phyloP scores from a whole-genome alignment of 2,113 vertebrate genomes.

The Pleuronectes platessa region DNA sequence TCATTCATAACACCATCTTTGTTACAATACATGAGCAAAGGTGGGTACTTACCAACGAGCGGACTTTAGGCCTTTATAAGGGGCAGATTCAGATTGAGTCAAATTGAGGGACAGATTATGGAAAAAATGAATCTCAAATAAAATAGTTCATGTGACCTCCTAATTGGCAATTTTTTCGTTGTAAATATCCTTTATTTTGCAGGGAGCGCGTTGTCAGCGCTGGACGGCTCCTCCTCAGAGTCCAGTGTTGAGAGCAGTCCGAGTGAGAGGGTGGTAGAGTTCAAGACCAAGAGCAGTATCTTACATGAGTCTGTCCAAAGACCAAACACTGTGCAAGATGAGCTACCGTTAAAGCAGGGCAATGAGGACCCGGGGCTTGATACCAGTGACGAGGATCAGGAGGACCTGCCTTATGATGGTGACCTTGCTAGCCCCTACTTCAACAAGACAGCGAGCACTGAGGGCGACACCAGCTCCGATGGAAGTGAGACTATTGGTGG shows the following conservation, averaged over 20 bases:
- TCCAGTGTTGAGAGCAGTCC: slow-evolving; percentile 45
- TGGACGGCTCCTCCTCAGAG: slow-evolving; percentile 61
- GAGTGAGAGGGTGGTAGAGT: slow-evolving; percentile 25
- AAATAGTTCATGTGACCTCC: background rate
- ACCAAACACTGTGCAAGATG: slow-evolving; percentile 53
- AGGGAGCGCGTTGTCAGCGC: slow-evolving; percentile 65
- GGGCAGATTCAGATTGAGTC: too few species aligned
- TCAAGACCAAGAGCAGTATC: slow-evolving; percentile 25
- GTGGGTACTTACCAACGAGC: too few species aligned
- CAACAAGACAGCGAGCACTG: slow-evolving; percentile 30
- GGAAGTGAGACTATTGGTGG: slow-evolving; percentile 36
- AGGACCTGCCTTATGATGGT: slow-evolving; percentile 85
- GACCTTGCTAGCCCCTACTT: slow-evolving; percentile 57
- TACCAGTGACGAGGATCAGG: slow-evolving; percentile 85
- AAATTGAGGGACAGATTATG: too few species aligned
- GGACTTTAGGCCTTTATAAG: too few species aligned
- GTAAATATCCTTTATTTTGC: slow-evolving; percentile 24
- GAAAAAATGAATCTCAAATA: too few species aligned
- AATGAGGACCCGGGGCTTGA: slow-evolving; percentile 65
- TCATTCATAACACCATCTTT: background rate
- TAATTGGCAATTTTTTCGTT: background rate
- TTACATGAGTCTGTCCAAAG: slow-evolving; percentile 30
- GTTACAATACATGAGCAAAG: background rate
- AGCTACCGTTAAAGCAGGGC: slow-evolving; percentile 27
- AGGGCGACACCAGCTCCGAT: slow-evolving; percentile 35